Percentiles rank a stretch among this genome's conserved stretches.
Evolutionary conservation across 2,888 invertebrate species (phyloP).

Genomic region (Spicauda simplicius): DNA sequence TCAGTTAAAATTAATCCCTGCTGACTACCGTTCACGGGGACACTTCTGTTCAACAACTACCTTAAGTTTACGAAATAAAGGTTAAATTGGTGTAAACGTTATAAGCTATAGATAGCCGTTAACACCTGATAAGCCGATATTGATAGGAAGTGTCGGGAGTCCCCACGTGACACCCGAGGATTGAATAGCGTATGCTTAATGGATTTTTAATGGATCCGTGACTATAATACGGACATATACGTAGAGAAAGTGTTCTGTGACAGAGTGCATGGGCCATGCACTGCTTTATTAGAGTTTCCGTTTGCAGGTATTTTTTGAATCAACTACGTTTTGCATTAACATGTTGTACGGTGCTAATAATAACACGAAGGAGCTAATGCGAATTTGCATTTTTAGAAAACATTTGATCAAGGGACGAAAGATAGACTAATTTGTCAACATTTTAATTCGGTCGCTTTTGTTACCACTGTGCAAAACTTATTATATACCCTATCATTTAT

Average conservation of each 20-base stretch:
- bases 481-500: too few relatives aligned
- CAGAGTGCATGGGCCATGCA: background rate
- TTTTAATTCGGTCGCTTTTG: too few relatives aligned
- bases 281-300: background rate
- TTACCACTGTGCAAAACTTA: too few relatives aligned
- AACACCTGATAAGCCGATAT: slow-evolving; percentile 24
- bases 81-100: background rate
- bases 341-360: too few relatives aligned
- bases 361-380: too few relatives aligned
- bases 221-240: background rate
- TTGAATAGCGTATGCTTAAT: slow-evolving; percentile 21
- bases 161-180: slow-evolving; percentile 13
- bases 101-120: background rate
- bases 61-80: slow-evolving; percentile 1
- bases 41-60: background rate
- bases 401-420: too few relatives aligned
- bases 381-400: too few relatives aligned
- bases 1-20: slow-evolving; percentile 15
- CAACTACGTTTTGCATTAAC: too few relatives aligned
- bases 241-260: slow-evolving; percentile 6
- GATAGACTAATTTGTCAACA: too few relatives aligned
- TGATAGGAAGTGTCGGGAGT: slow-evolving; percentile 26
- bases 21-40: slow-evolving; percentile 1
- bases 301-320: background rate
- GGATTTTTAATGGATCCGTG: slow-evolving; percentile 19